Evolutionary conservation across 2,113 vertebrate species (phyloP).

Genomic region (Okapia johnstoni): DNA sequence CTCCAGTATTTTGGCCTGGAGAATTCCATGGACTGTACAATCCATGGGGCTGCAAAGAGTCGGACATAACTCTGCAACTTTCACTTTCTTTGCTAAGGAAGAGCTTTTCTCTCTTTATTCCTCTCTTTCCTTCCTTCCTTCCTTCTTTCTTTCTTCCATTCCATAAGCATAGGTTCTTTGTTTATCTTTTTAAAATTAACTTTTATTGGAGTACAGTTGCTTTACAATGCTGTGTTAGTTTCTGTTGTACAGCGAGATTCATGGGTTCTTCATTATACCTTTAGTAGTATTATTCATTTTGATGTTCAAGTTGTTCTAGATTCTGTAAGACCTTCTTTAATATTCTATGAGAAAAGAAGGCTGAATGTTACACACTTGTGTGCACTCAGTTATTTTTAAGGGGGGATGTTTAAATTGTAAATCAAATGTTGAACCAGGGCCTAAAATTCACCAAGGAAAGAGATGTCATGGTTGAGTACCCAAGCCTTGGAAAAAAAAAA

Average conservation of each 20-base stretch:
- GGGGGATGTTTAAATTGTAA: neutral
- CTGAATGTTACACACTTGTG: neutral
- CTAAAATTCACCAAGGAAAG: constrained; percentile 18
- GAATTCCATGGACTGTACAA: neutral
- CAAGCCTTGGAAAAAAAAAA: neutral
- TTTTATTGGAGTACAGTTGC: neutral
- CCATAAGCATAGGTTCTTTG: neutral
- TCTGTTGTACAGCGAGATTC: neutral
- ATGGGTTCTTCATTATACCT: neutral
- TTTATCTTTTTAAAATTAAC: neutral
- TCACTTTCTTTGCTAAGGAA: neutral
- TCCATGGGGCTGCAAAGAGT: neutral
- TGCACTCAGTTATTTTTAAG: neutral
- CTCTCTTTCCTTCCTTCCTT: neutral
- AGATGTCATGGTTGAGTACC: neutral
- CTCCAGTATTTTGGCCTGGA: neutral
- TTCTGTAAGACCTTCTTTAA: neutral
- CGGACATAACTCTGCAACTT: neutral
- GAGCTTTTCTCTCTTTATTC: neutral
- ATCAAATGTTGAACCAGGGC: neutral
- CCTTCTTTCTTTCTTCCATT: neutral
- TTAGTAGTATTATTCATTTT: neutral
- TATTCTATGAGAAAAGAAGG: neutral
- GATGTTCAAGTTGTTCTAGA: neutral
- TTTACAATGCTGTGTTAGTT: neutral